Base-by-base conservation (phyloP, 2,113 vertebrate species). In the Misgurnus anguillicaudatus region DNA sequence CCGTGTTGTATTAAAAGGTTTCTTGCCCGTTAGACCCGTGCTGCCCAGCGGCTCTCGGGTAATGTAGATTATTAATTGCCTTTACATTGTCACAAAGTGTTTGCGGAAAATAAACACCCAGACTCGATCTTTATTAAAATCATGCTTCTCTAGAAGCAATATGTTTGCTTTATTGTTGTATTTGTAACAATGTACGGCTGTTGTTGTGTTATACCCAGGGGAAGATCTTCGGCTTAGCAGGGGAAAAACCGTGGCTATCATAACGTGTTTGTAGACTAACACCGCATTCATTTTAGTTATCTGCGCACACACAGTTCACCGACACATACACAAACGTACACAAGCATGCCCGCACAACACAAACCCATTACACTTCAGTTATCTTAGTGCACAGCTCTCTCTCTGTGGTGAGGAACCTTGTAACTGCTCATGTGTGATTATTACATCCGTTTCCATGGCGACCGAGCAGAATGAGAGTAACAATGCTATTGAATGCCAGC, bases 51-150 rank as follows among this genome's bases (percentile, higher is more conserved):
- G 82, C 75, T 42, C 42, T 24, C 21, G 74, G 57, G 70, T 82
- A 82, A 82, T 80, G 81, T 64, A 66, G 74, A 82, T 82, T 82
- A 77, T 82, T 82, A 82, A 85, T 85, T 85, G 73, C 74, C 42
- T 75, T 53, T 64, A 77, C 70, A 82, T 76, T 80, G 75, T 80
- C 80, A 78, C 78, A 61, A 60, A 64, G 69, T 51, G 31, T 82
- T 82, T 77, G 80, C 68, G 31, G 77, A 70, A 77, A 82, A 77
- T 63, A 82, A 85, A 80, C 72, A 80, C 53, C 81, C 74, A 65
- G 62, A 68, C 7, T 70, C 16, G 55, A 68, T 48, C 75, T 65
- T 67, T 61, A 79, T 79, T 69, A 79, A 71, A 75, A 67, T 75
- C 38, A 38, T 57, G 16, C 24, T 64, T 19, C 55, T 61, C 67